A percentile compares a stretch with the other conserved stretches of the same genome.
phyloP scores from a whole-genome alignment of 1,140 invertebrate species.

The Brachionus paranguensis region DNA sequence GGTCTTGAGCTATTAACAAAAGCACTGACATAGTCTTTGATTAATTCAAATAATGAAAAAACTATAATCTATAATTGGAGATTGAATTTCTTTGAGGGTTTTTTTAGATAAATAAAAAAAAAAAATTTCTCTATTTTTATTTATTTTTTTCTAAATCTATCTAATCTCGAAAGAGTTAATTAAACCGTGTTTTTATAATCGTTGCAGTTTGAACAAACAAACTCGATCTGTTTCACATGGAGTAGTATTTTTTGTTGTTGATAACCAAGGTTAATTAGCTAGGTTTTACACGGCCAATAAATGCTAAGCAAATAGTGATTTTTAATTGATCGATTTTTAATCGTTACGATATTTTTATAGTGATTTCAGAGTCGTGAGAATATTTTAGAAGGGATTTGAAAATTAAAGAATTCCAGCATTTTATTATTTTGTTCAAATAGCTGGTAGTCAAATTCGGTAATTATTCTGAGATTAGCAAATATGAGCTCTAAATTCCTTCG shows the following conservation, averaged over 20 bases:
- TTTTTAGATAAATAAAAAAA: not conserved
- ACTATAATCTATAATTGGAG: too few relatives aligned
- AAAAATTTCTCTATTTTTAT: not conserved
- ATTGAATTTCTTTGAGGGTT: not conserved
- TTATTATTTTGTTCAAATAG: not conserved
- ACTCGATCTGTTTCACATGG: not conserved
- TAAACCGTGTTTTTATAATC: not conserved
- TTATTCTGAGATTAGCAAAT: not conserved
- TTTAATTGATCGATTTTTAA: not conserved
- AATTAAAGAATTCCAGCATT: not conserved
- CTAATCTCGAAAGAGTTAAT: not conserved
- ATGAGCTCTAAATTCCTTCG: not conserved
- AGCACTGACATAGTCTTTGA: too few relatives aligned
- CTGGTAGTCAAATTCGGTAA: not conserved
- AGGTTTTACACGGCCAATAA: not conserved
- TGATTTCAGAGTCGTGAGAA: not conserved
- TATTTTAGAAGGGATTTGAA: slow-evolving; percentile 6
- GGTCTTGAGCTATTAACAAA: too few relatives aligned
- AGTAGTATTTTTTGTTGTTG: not conserved
- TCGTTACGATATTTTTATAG: not conserved
- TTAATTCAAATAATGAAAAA: too few relatives aligned
- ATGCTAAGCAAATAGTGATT: not conserved
- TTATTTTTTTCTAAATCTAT: not conserved
- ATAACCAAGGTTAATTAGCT: not conserved
- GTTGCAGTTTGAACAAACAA: not conserved